Base-by-base conservation (phyloP, 2,888 invertebrate genomes). In the Hemaris fuciformis region DNA sequence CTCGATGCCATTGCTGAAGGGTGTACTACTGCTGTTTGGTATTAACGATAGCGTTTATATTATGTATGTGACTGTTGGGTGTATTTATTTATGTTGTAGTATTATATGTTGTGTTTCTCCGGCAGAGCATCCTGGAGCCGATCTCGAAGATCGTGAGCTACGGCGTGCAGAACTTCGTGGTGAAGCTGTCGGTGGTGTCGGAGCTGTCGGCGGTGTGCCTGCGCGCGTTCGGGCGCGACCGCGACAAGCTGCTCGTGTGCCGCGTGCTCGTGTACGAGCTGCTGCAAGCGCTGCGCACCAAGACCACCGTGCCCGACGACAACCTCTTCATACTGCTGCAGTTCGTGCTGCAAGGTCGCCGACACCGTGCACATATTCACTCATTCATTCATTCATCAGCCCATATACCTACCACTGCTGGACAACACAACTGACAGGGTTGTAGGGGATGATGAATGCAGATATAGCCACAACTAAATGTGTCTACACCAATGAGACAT, bases 281-380 rank as follows among this genome's bases (percentile, higher is more conserved):
- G 71, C 96, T 99, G 56, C 98, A 99, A 85, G 99, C 98, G 0
- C 93, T 99, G 64, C 97, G 99, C 83, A 99, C 99, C 84, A 99
- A 99, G 92, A 96, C 96, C 10, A 96, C 96, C 38, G 95, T 99
- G 70, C 99, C 99, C 0, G 99, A 99, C 85, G 96, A 97, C 56
- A 99, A 99, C 93, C 95, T 99, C 64, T 93, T 99, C 43, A 95
- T 98, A 81, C 94, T 99, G 18, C 96, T 99, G 61, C 97, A 97
- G 77, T 95, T 98, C 74, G 95, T 97, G 64, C 88, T 98, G 67
- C 98, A 99, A 93, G 96, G 91, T 94, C 13, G 42, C 1, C 1
- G 1, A 22, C 22, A 22, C 22, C 22, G 3, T 53, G 0, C 34
- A 0, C 7, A 10, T n/a, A n/a, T n/a, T n/a, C n/a, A n/a, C n/a